phyloP scores from a whole-genome alignment of 2,888 invertebrate species.

The Mimas tiliae region DNA sequence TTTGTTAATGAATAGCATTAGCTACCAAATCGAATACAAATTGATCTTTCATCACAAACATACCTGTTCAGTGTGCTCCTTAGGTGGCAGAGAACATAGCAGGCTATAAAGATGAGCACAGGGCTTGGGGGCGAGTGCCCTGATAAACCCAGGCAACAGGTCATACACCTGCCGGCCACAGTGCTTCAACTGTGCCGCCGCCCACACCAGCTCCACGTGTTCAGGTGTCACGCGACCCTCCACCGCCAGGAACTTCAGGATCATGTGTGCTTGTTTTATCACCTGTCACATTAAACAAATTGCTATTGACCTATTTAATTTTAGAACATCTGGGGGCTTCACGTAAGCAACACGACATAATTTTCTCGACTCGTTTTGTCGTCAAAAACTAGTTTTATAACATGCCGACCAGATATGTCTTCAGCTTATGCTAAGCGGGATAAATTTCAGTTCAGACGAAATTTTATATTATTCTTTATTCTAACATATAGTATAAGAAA shows the following conservation, averaged over 20 bases:
- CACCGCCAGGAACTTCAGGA: constrained; percentile 95
- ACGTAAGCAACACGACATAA: too few species aligned
- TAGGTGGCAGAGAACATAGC: constrained; percentile 94
- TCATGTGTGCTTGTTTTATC: constrained; percentile 97
- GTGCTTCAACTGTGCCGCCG: constrained; percentile 97
- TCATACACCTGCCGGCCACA: constrained; percentile 97
- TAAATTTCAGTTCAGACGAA: too few species aligned
- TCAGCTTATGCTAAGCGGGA: too few species aligned
- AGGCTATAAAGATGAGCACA: constrained; percentile 94
- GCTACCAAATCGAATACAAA: background rate
- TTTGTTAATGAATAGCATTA: background rate
- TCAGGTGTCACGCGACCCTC: constrained; percentile 95
- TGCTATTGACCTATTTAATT: too few species aligned
- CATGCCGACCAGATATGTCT: too few species aligned
- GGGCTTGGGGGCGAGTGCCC: constrained; percentile 94
- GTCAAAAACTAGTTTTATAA: too few species aligned
- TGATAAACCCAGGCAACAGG: constrained; percentile 94
- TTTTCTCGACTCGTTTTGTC: too few species aligned
- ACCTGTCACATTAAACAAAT: constrained; percentile 77
- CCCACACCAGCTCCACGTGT: constrained; percentile 97
- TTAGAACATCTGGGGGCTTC: too few species aligned
- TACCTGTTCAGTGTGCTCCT: constrained; percentile 96
- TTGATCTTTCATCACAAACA: constrained; percentile 20
- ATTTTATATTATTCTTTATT: too few species aligned
- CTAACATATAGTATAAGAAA: too few species aligned